A percentile compares a stretch with the other conserved stretches of the same genome.
These are phyloP conservation scores for Panopea generosa DNA, from an alignment of 2,888 invertebrate genomes.

Conservation along the genomic window DNA sequence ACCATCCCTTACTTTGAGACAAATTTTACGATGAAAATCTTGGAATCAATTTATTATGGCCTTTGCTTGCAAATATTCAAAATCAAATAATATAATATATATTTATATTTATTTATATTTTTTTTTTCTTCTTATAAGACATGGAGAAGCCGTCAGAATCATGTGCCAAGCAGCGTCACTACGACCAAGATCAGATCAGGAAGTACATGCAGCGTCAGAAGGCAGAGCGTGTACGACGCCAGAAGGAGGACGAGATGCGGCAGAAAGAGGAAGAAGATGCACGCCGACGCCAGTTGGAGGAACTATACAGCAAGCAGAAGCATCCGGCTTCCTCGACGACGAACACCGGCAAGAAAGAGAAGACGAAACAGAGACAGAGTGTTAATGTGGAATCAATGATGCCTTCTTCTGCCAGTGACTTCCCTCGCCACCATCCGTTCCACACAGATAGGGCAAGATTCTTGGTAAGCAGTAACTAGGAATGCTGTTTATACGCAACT, in stretches of 20 bases:
- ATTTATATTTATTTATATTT: too few relatives aligned
- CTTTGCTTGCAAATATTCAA: too few relatives aligned
- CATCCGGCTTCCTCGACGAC: conserved; percentile 49
- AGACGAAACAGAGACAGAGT: neutral
- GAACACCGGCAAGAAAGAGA: conserved; percentile 51
- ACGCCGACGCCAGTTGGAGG: conserved; percentile 82
- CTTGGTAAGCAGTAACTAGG: conserved; percentile 43
- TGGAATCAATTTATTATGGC: too few relatives aligned
- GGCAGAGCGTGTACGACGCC: conserved; percentile 85
- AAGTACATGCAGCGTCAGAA: conserved; percentile 88
- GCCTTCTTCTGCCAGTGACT: conserved; percentile 39
- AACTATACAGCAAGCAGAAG: conserved; percentile 73
- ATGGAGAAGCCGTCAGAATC: conserved; percentile 69
- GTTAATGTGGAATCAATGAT: conserved; percentile 1
- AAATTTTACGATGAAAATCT: too few relatives aligned
- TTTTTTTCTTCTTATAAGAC: conserved; percentile 44
- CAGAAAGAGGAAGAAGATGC: conserved; percentile 82
- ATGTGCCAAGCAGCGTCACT: conserved; percentile 87
- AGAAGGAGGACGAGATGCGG: conserved; percentile 83
- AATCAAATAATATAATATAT: too few relatives aligned
- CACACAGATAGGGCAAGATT: conserved; percentile 53
- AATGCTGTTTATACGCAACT: too few relatives aligned
- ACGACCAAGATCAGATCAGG: conserved; percentile 87
- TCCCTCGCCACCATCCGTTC: conserved; percentile 64
- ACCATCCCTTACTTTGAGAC: too few relatives aligned